Evolutionary conservation across 1,140 invertebrate genomes (phyloP), one percentile per base, ranked within the genome.

Genomic region (Sycobia sp.): DNA sequence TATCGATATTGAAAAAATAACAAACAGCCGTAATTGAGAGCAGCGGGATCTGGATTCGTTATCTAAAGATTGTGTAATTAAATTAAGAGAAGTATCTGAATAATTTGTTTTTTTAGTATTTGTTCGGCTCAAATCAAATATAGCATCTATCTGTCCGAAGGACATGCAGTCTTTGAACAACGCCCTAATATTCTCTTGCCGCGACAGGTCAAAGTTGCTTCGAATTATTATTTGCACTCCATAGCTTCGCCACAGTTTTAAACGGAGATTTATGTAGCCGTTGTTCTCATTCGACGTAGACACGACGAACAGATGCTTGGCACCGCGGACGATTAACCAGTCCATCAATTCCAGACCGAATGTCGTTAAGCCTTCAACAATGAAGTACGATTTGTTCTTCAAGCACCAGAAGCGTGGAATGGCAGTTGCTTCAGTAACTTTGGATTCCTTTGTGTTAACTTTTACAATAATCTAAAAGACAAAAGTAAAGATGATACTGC

Each of bases 331-430:
- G 14, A 93, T 84, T 59, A 97, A 82, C 94, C 94, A 97, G 73
- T 95, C 89, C 4, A 88, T 87, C 44, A 97, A 74, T 76, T 97
- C 95, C n/a, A 98, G 81, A 34, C 94, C 95, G 76, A 98, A 95
- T 2, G 94, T 93, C 29, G 93, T 94, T 0, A 96, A 81, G 60
- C 95, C 95, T 38, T 95, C 88, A 3, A 85, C 79, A 1, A 90
- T 82, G 0, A 89, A 71, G 67, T 87, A 88, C 4, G 62, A 53
- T 57, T 67, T 67, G 0, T 38, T 53, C 1, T 27, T n/a, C 2
- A 14, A 44, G 4, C 79, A 79, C 16, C 78, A 59, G 7, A 67
- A 59, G 50, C 51, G 58, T 18, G 62, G 60, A 9, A 56, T 29
- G 5, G 60, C 51, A 2, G 39, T 34, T 46, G 41, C 32, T 39